Percentiles rank a stretch among this genome's conserved stretches.
phyloP scores from a whole-genome alignment of 2,888 invertebrate genomes.

The Digitonthophagus gazella region DNA sequence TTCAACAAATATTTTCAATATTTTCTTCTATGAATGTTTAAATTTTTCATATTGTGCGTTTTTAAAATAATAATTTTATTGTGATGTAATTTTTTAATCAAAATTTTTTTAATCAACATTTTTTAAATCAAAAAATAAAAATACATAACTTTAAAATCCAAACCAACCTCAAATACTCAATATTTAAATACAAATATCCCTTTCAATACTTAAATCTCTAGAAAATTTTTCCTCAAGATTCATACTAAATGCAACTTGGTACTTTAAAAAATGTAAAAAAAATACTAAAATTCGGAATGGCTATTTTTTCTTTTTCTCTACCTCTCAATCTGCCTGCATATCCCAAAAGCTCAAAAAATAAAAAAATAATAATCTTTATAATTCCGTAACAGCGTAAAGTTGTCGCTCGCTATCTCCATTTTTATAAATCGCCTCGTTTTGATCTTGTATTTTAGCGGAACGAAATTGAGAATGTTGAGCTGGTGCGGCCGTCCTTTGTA shows the following conservation, averaged over 20 bases:
- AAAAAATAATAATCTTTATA: constrained; percentile 49
- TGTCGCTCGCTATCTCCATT: constrained; percentile 53
- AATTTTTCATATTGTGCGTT: too few relatives aligned
- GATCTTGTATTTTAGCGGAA: constrained; percentile 50
- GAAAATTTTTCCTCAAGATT: too few relatives aligned
- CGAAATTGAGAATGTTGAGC: constrained; percentile 46
- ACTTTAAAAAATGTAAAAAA: constrained; percentile 5
- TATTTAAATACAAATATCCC: too few relatives aligned
- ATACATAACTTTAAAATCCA: too few relatives aligned
- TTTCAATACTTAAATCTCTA: too few relatives aligned
- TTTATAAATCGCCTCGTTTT: constrained; percentile 48
- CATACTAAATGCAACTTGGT: constrained; percentile 12
- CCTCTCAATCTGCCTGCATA: constrained; percentile 48
- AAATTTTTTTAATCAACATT: too few relatives aligned
- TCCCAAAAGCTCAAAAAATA: constrained; percentile 44
- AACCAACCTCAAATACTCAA: too few relatives aligned
- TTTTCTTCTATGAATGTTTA: too few relatives aligned
- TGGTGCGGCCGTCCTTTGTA: constrained; percentile 51
- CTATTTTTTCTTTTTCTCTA: neutral
- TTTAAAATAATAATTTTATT: too few relatives aligned
- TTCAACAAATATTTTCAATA: too few relatives aligned
- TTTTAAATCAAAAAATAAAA: too few relatives aligned
- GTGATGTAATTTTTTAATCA: too few relatives aligned
- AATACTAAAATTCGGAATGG: constrained; percentile 12
- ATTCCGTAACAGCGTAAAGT: constrained; percentile 73